These are phyloP conservation scores for Leptoteleia sp. DNA, from an alignment of 1,140 invertebrate species.

Conservation along the genomic window DNA sequence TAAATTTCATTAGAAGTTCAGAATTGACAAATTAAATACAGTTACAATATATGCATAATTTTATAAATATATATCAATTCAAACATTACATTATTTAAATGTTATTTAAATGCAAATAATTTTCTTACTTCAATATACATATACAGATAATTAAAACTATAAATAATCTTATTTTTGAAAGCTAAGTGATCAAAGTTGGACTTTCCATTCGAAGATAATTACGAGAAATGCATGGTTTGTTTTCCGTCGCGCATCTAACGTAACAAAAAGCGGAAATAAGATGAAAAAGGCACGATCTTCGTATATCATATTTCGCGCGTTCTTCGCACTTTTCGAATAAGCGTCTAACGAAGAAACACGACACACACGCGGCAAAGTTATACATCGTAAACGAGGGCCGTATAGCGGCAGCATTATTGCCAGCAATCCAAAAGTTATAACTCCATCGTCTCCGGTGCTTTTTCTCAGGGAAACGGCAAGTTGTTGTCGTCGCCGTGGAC, in stretches of 20 bases:
- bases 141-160: too few species aligned
- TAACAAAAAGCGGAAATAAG: constrained; percentile 42
- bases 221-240: constrained; percentile 30
- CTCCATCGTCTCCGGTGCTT: constrained; percentile 62
- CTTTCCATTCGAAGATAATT: constrained; percentile 21
- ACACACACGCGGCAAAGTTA: constrained; percentile 63
- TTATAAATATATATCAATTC: too few species aligned
- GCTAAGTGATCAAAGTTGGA: not conserved
- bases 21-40: too few species aligned
- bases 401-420: constrained; percentile 60
- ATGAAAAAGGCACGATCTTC: constrained; percentile 49
- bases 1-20: too few species aligned
- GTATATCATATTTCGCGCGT: constrained; percentile 67
- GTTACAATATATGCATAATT: too few species aligned
- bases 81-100: too few species aligned
- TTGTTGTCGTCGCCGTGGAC: constrained; percentile 36
- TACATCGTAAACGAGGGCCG: constrained; percentile 57
- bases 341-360: constrained; percentile 77
- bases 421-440: constrained; percentile 71
- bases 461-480: constrained; percentile 47
- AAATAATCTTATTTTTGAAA: not conserved
- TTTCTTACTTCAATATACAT: too few species aligned
- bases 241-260: constrained; percentile 23
- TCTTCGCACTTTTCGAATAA: constrained; percentile 61
- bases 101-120: too few species aligned